These are phyloP conservation scores for Ciconia nigra DNA, from an alignment of 2,797 vertebrate species.

Conservation along the genomic window DNA sequence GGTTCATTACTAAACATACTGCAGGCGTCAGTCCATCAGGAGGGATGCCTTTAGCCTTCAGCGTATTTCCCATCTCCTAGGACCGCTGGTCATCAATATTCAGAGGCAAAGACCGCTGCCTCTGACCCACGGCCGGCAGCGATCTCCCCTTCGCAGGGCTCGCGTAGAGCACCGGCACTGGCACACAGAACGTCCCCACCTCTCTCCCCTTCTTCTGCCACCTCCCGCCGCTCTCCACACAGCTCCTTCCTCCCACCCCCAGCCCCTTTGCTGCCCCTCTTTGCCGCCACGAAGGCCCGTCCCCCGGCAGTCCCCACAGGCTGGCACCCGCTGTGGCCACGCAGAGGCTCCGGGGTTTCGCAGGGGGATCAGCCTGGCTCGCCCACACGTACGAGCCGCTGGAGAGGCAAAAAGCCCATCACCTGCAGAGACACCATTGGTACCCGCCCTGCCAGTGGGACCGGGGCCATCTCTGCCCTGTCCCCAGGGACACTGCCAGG, in stretches of 20 bases:
- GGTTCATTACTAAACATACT: background rate
- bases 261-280: background rate
- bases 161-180: background rate
- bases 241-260: fast-evolving
- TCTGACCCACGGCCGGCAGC: fast-evolving
- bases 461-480: background rate
- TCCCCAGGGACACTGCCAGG: background rate
- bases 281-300: fast-evolving
- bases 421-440: background rate
- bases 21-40: background rate
- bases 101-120: background rate
- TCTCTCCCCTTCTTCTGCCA: background rate
- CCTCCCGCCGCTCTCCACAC: fast-evolving
- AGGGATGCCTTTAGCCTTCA: background rate
- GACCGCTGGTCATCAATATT: background rate
- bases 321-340: background rate
- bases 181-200: background rate
- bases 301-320: fast-evolving
- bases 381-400: fast-evolving
- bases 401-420: background rate
- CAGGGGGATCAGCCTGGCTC: background rate
- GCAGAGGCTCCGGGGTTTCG: background rate
- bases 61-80: background rate
- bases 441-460: fast-evolving
- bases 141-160: background rate